Evolutionary conservation across 2,113 vertebrate species (phyloP), one percentile per base, ranked within the genome.

Genomic region (Corydoras sp.): DNA sequence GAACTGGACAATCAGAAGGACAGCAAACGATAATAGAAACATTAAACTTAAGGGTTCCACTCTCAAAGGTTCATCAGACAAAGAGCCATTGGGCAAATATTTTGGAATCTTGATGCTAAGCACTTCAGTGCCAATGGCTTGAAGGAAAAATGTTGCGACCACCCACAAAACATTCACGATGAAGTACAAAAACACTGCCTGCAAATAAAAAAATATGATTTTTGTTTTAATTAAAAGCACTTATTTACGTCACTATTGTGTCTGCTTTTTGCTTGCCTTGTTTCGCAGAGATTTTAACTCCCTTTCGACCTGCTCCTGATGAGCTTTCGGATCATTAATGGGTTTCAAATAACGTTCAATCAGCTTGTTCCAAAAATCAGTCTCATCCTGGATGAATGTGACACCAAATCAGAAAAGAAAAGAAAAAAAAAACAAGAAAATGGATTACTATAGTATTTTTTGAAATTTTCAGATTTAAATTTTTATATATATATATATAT

Each of bases 121-220:
- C 12, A 85, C 58, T 0, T 90, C 85, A 59, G 3, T 83, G 65
- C 89, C 89, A 68, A 91, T 91, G 58, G 84, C 82, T 81, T 92
- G 90, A 59, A 92, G 84, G 79, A 92, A 85, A 79, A 90, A 91
- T 9, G 90, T 92, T 5, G 91, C 90, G 14, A 91, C 90, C n/a
- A 92, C 84, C 90, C 90, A 92, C 14, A 92, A 80, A 32, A 90
- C 67, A 10, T 92, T 92, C 64, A 91, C n/a, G 15, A 92, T 91
- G 79, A 92, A 92, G 72, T 90, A 92, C 35, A 92, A 79, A 77
- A 92, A 92, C 14, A 90, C 89, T 0, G 86, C 85, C 91, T 92
- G 81, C 64, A n/a, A 24, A 48, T 58, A 1, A 73, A 4, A 60
- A 9, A 74, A n/a, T 61, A 62, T 24, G 24, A 8, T 5, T 24